Evolutionary conservation across 2,888 invertebrate genomes (phyloP).

Genomic region (Siphonodentalium dalli): DNA sequence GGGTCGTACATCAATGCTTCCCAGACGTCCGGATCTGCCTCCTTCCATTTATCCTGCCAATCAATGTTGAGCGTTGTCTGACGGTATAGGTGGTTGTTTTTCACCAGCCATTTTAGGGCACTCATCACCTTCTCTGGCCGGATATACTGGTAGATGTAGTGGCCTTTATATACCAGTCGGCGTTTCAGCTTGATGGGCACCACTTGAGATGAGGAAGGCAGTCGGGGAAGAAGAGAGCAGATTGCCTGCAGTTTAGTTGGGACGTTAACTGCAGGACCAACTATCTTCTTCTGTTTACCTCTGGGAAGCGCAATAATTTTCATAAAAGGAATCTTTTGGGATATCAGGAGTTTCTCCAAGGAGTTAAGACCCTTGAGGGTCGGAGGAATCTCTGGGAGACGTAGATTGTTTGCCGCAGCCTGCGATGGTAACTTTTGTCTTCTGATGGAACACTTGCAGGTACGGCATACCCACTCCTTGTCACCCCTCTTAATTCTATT

Average conservation of each 20-base stretch:
- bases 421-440: conserved; percentile 1
- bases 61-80: not conserved
- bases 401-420: conserved; percentile 1
- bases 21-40: no score
- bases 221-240: not conserved
- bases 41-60: conserved; percentile 9
- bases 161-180: conserved; percentile 9
- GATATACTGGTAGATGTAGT: conserved; percentile 13
- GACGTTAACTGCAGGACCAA: conserved; percentile 10
- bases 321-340: conserved; percentile 11
- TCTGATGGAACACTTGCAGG: conserved; percentile 1
- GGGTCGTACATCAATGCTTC: no score
- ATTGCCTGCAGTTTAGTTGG: not conserved
- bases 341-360: conserved; percentile 3
- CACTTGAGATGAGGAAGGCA: not conserved
- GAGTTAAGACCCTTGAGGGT: not conserved
- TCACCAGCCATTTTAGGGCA: conserved; percentile 4
- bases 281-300: conserved; percentile 8
- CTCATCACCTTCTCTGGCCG: conserved; percentile 6
- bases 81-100: conserved; percentile 7
- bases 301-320: conserved; percentile 8
- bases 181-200: conserved; percentile 14
- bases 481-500: no score
- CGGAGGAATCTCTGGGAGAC: not conserved
- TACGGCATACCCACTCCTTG: conserved; percentile 11